These are phyloP conservation scores for Rhodinocichla rosea DNA, from an alignment of 2,113 vertebrate genomes.

Conservation along the genomic window DNA sequence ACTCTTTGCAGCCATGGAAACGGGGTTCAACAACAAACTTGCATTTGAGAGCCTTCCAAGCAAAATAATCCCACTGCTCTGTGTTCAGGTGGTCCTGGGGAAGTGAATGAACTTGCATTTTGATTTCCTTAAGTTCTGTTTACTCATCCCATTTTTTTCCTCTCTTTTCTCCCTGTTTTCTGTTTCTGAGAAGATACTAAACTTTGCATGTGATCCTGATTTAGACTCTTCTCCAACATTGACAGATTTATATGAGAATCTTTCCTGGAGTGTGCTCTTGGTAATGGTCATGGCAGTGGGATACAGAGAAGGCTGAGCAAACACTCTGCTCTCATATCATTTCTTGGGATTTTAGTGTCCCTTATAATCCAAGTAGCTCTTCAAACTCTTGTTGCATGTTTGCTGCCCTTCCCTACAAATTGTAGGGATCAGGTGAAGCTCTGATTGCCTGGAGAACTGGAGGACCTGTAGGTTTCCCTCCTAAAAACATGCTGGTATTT, in stretches of 20 bases:
- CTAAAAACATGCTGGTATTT: accelerated
- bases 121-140: slow-evolving; percentile 28
- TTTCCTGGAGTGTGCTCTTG: background rate
- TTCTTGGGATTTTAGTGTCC: background rate
- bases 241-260: background rate
- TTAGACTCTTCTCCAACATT: background rate
- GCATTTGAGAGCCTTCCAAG: slow-evolving; percentile 65
- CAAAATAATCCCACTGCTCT: slow-evolving; percentile 70
- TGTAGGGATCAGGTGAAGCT: background rate
- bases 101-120: slow-evolving; percentile 57
- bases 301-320: background rate
- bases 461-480: background rate
- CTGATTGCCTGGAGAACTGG: background rate
- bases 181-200: slow-evolving; percentile 15
- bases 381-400: background rate
- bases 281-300: background rate
- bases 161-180: background rate
- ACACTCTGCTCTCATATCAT: background rate
- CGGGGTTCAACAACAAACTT: slow-evolving; percentile 70
- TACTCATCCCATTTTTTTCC: background rate
- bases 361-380: background rate
- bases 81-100: slow-evolving; percentile 60
- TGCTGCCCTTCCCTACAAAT: background rate
- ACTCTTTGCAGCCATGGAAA: slow-evolving; percentile 68
- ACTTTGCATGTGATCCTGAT: background rate